These are phyloP conservation scores for Butorides virescens DNA, from an alignment of 2,113 vertebrate genomes.

Conservation along the genomic window DNA sequence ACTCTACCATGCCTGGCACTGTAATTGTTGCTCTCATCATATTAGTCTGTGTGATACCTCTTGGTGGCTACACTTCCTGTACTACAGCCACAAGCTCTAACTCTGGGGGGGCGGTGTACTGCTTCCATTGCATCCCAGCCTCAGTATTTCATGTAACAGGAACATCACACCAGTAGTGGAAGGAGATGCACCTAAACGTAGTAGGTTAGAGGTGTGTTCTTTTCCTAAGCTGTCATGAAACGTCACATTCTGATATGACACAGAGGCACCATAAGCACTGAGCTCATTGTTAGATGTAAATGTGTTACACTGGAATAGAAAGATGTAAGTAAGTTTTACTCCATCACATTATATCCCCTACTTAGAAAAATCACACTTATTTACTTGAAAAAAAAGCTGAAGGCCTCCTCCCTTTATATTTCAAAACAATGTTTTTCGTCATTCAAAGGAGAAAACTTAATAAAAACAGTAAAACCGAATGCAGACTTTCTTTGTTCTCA, in stretches of 20 bases:
- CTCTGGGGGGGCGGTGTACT: too few relatives aligned
- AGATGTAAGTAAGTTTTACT: not conserved
- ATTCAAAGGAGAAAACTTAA: not conserved
- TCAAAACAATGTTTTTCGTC: not conserved
- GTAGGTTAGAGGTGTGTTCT: fast-evolving
- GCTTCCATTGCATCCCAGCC: not conserved
- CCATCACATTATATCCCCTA: not conserved
- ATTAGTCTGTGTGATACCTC: too few relatives aligned
- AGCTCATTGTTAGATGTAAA: not conserved
- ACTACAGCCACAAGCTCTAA: not conserved
- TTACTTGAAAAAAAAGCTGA: not conserved
- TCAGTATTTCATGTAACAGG: not conserved
- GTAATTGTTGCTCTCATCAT: fast-evolving
- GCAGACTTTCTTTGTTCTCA: not conserved
- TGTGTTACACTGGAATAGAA: not conserved
- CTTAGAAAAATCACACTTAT: not conserved
- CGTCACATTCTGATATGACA: not conserved
- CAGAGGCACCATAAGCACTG: not conserved
- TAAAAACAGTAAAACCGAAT: not conserved
- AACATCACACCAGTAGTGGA: not conserved
- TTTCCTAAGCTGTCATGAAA: not conserved
- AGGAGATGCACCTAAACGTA: not conserved
- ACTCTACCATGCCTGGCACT: fast-evolving
- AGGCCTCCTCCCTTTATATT: not conserved
- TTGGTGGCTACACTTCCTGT: fast-evolving